phyloP scores from a whole-genome alignment of 1,140 invertebrate species.

The Papilio glaucus region DNA sequence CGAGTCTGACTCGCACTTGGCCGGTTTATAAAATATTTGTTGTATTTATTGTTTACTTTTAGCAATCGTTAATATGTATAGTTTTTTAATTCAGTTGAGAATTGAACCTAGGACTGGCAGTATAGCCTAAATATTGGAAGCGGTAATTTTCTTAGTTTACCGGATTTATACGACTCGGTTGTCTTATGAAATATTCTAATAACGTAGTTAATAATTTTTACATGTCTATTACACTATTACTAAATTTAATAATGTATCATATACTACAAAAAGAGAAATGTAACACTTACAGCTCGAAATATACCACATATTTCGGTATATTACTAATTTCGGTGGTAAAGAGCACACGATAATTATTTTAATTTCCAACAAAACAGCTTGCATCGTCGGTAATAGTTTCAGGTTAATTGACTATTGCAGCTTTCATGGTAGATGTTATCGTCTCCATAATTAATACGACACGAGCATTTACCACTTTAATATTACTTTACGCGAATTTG shows the following conservation, averaged over 20 bases:
- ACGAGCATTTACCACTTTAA: slow-evolving; percentile 10
- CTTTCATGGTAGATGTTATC: neutral
- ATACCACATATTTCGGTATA: neutral
- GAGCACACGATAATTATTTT: neutral
- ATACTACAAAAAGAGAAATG: neutral
- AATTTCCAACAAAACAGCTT: neutral
- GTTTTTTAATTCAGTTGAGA: no score
- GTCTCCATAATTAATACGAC: neutral
- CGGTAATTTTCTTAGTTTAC: no score
- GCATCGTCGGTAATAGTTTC: neutral
- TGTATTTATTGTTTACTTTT: no score
- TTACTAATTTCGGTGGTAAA: neutral
- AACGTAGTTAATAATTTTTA: no score
- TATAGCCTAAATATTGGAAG: no score
- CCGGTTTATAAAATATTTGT: no score
- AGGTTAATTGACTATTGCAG: neutral
- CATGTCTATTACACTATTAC: neutral
- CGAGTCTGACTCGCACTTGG: no score
- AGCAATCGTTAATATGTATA: no score
- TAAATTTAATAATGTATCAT: neutral
- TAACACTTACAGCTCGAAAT: neutral
- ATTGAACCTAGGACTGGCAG: no score
- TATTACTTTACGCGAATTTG: slow-evolving; percentile 16
- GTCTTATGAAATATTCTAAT: neutral
- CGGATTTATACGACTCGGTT: neutral